Conservation (phyloP, 2,888 invertebrate species). For the Creontiades dilutus region DNA sequence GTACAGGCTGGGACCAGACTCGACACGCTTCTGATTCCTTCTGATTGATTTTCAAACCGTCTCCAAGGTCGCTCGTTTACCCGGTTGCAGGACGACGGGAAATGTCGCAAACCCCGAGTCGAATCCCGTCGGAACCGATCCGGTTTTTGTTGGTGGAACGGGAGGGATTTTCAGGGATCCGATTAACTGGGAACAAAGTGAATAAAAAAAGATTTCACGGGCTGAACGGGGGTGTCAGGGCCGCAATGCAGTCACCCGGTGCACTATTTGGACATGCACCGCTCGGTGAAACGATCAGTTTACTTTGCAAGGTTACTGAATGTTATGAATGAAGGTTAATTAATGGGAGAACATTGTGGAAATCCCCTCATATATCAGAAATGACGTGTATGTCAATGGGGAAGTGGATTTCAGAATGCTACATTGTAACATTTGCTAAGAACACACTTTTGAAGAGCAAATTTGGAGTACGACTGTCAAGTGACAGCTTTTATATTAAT, state of each 20-base stretch:
- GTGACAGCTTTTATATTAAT: no score
- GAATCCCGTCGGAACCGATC: slow-evolving; percentile 4
- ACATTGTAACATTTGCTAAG: no score
- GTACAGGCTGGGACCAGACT: neutral
- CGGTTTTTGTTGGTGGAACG: neutral
- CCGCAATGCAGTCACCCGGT: neutral
- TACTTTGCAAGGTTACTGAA: neutral
- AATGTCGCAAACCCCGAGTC: slow-evolving; percentile 15
- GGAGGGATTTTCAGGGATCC: slow-evolving; percentile 9
- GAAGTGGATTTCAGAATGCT: no score
- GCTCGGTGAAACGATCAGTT: neutral
- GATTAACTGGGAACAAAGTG: neutral
- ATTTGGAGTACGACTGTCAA: no score
- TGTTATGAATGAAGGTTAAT: no score
- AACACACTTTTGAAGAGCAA: no score
- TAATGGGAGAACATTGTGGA: no score
- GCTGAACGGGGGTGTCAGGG: slow-evolving; percentile 8
- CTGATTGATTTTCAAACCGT: slow-evolving; percentile 33
- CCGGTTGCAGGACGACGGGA: neutral
- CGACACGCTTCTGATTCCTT: slow-evolving; percentile 18
- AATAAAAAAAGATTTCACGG: neutral
- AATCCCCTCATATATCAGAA: no score
- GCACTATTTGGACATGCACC: neutral
- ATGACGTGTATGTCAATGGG: no score
- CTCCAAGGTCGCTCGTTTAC: slow-evolving; percentile 19